phyloP scores from a whole-genome alignment of 2,113 vertebrate species.

The Xenopus laevis region DNA sequence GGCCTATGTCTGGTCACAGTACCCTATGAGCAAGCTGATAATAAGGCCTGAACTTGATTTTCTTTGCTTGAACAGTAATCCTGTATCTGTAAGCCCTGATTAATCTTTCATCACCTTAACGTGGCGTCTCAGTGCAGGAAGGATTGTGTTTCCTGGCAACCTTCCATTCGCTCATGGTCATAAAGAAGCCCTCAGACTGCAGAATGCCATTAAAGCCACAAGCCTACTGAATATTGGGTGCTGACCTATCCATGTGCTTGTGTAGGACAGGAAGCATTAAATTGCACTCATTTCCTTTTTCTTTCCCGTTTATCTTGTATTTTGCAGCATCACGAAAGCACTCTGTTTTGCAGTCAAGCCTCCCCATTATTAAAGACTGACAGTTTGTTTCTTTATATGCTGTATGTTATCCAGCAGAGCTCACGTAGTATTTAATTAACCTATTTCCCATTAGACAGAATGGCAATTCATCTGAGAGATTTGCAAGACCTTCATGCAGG shows the following conservation, averaged over 20 bases:
- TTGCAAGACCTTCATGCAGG: neutral
- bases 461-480: neutral
- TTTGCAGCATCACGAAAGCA: neutral
- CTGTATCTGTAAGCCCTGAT: slow-evolving; percentile 57
- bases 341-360: too few species aligned
- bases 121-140: slow-evolving; percentile 43
- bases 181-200: slow-evolving; percentile 50
- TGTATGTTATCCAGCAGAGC: neutral
- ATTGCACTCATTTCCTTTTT: neutral
- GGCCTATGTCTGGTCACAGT: slow-evolving; percentile 46
- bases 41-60: slow-evolving; percentile 55
- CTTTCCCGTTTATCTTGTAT: neutral
- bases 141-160: slow-evolving; percentile 58
- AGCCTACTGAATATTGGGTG: slow-evolving; percentile 43
- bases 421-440: neutral
- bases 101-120: slow-evolving; percentile 58
- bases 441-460: neutral
- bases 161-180: slow-evolving; percentile 55
- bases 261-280: slow-evolving; percentile 1
- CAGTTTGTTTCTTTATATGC: neutral
- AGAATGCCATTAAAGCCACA: slow-evolving; percentile 48
- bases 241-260: slow-evolving; percentile 38
- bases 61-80: slow-evolving; percentile 58
- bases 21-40: slow-evolving; percentile 50
- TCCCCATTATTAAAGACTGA: too few species aligned